phyloP scores from a whole-genome alignment of 2,113 vertebrate genomes.

The Corapipo altera region DNA sequence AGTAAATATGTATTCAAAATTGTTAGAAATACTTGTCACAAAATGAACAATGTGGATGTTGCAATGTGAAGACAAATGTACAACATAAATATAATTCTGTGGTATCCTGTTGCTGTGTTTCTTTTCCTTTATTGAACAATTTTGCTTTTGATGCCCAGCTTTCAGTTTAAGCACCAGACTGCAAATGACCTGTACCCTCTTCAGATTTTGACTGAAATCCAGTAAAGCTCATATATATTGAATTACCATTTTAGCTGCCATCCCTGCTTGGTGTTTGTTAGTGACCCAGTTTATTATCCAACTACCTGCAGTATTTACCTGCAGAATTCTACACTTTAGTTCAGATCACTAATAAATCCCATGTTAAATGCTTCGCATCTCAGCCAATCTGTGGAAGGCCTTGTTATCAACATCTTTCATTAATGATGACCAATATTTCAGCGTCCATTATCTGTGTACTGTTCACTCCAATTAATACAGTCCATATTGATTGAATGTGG shows the following conservation, averaged over 20 bases:
- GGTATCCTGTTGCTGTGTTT: conserved; percentile 73
- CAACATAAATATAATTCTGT: conserved; percentile 91
- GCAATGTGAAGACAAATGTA: conserved; percentile 89
- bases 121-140: background rate
- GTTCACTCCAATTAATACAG: background rate
- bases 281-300: background rate
- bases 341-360: background rate
- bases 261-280: background rate
- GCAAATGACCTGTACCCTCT: background rate
- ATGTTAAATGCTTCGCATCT: background rate
- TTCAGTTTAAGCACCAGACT: background rate
- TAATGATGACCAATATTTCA: background rate
- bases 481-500: background rate
- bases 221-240: background rate
- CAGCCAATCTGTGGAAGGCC: background rate
- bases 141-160: background rate
- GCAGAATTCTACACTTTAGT: background rate
- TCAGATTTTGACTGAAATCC: background rate
- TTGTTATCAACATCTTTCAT: background rate
- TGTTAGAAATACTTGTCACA: conserved; percentile 86
- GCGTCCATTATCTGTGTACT: background rate
- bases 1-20: conserved; percentile 87
- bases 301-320: background rate
- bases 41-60: conserved; percentile 88
- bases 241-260: background rate